phyloP scores from a whole-genome alignment of 2,797 vertebrate genomes.

The Rhyacichthys aspro region DNA sequence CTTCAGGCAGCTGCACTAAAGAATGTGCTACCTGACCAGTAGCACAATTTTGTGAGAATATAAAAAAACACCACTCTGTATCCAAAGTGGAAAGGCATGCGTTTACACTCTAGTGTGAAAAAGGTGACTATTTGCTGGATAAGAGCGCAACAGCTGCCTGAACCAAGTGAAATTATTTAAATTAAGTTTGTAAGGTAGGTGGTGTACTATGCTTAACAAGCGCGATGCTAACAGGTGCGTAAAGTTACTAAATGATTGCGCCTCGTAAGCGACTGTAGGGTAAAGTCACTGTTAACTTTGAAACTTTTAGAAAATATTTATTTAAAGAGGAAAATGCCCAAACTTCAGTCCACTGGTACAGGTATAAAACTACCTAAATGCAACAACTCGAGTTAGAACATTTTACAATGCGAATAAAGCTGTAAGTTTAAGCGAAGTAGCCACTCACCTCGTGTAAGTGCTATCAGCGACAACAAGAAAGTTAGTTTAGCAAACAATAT shows the following conservation, averaged over 20 bases:
- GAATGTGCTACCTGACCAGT: slow-evolving; percentile 52
- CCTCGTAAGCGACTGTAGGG: background rate
- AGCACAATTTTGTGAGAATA: slow-evolving; percentile 52
- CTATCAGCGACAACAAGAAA: slow-evolving; percentile 75
- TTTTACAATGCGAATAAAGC: too few species aligned
- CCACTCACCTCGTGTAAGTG: slow-evolving; percentile 77
- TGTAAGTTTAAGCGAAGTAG: too few species aligned
- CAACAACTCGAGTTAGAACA: too few species aligned
- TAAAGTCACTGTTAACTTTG: background rate
- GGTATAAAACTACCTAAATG: too few species aligned
- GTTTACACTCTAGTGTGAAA: slow-evolving; percentile 43
- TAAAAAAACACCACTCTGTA: slow-evolving; percentile 16
- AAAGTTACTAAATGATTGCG: background rate
- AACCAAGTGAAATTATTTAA: background rate
- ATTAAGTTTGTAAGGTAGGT: slow-evolving; percentile 1
- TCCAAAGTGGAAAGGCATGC: slow-evolving; percentile 45
- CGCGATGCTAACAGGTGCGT: slow-evolving; percentile 29
- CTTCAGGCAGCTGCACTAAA: slow-evolving; percentile 49
- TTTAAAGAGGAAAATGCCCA: background rate
- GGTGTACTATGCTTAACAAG: background rate
- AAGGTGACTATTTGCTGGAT: slow-evolving; percentile 21
- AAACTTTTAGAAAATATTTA: background rate
- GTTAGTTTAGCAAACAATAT: slow-evolving; percentile 78
- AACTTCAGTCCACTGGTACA: background rate
- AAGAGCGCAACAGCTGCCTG: slow-evolving; percentile 28